phyloP scores from a whole-genome alignment of 2,113 vertebrate genomes.

The Pluvianellus socialis region DNA sequence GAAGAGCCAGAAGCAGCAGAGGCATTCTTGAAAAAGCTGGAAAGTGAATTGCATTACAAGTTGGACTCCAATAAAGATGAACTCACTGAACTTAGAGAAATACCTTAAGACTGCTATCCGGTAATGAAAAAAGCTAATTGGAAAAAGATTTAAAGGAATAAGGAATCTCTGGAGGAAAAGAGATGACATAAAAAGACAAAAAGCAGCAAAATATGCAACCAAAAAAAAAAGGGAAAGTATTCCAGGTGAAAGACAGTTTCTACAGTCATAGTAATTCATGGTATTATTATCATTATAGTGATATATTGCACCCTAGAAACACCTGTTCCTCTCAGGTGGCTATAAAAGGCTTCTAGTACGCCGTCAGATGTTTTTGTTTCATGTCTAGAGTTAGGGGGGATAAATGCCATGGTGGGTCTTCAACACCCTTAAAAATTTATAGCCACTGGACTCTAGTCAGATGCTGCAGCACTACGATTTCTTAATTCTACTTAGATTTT shows the following conservation, averaged over 20 bases:
- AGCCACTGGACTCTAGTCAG: background rate
- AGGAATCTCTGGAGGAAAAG: background rate
- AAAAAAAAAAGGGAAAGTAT: background rate
- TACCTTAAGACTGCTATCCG: background rate
- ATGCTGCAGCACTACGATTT: background rate
- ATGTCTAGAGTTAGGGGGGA: background rate
- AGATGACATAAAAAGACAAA: background rate
- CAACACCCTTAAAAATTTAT: background rate
- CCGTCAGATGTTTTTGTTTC: background rate
- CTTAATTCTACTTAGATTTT: background rate
- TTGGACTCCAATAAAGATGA: background rate
- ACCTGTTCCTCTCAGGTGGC: background rate
- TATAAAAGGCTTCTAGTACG: background rate
- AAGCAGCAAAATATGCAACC: background rate
- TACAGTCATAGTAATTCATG: background rate
- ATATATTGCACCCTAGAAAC: background rate
- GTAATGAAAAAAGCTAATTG: background rate
- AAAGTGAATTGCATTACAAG: background rate
- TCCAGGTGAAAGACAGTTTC: background rate
- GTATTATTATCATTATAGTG: background rate
- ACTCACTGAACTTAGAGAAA: background rate
- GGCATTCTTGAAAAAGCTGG: background rate
- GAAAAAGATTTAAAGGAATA: conserved; percentile 1
- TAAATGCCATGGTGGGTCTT: background rate
- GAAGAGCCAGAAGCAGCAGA: background rate